These are phyloP conservation scores for Acrocyrtus sp. DNA, from an alignment of 2,888 invertebrate species.

Conservation along the genomic window DNA sequence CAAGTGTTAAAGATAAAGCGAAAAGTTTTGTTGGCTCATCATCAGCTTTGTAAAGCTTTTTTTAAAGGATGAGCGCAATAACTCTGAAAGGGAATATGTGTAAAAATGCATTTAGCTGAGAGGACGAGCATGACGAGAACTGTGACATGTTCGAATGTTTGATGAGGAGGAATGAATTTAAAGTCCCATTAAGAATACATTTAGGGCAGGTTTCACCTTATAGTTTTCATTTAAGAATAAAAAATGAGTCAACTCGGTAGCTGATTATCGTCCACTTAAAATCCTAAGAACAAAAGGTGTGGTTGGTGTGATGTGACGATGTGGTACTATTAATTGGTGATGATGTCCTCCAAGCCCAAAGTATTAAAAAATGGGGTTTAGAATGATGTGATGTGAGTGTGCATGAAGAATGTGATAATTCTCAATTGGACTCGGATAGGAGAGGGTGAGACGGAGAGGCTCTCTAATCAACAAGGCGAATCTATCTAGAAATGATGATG, in stretches of 20 bases:
- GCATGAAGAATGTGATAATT: slow-evolving; percentile 14
- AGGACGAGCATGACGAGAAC: no score
- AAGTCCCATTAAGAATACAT: slow-evolving; percentile 23
- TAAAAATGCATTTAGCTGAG: no score
- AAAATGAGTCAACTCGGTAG: slow-evolving; percentile 22
- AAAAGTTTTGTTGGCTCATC: no score
- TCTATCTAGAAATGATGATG: not conserved
- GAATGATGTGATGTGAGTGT: no score
- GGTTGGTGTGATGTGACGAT: slow-evolving; percentile 19
- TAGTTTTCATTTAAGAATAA: not conserved
- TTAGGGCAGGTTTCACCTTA: slow-evolving; percentile 33
- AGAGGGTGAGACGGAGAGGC: not conserved
- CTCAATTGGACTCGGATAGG: not conserved
- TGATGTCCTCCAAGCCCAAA: no score
- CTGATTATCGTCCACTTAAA: slow-evolving; percentile 27
- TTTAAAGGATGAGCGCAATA: no score
- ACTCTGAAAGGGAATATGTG: no score
- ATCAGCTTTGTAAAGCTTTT: no score
- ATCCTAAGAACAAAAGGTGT: no score
- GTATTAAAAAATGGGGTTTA: no score
- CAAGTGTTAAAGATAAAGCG: no score
- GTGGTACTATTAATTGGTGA: slow-evolving; percentile 41
- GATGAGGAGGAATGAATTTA: slow-evolving; percentile 32
- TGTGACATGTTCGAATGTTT: slow-evolving; percentile 10
- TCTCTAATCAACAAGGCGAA: not conserved